Evolutionary conservation across 2,888 invertebrate species (phyloP).

Genomic region (Polyploca ridens): DNA sequence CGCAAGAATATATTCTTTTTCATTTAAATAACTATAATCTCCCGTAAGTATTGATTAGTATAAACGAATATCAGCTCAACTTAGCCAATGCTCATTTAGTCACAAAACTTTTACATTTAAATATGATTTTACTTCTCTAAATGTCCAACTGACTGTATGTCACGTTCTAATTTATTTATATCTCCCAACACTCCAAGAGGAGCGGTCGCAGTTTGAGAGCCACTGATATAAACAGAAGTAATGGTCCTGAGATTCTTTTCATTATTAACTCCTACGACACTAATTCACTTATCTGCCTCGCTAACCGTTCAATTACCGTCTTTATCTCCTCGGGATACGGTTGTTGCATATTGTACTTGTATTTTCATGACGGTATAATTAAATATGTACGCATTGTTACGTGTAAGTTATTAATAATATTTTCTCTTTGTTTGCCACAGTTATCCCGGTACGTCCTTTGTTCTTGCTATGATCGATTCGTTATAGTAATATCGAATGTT

Average conservation of each 20-base stretch:
- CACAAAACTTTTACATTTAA: too few relatives aligned
- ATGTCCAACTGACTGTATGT: background rate
- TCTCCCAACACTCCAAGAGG: too few relatives aligned
- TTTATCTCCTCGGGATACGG: slow-evolving; percentile 22
- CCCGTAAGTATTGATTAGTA: too few relatives aligned
- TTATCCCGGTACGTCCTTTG: slow-evolving; percentile 46
- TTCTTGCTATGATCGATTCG: slow-evolving; percentile 41
- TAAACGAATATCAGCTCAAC: too few relatives aligned
- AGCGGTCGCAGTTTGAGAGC: slow-evolving; percentile 2
- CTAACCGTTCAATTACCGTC: slow-evolving; percentile 20
- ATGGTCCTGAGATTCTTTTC: slow-evolving; percentile 65
- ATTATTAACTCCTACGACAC: slow-evolving; percentile 57
- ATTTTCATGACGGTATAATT: slow-evolving; percentile 18
- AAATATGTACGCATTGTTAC: slow-evolving; percentile 25
- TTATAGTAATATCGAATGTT: slow-evolving; percentile 34
- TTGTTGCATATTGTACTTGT: slow-evolving; percentile 9
- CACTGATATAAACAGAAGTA: slow-evolving; percentile 29
- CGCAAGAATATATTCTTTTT: too few relatives aligned
- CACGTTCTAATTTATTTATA: background rate
- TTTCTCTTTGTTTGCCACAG: slow-evolving; percentile 54
- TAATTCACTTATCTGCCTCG: slow-evolving; percentile 20
- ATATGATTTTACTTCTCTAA: too few relatives aligned
- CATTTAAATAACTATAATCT: too few relatives aligned
- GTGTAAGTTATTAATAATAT: slow-evolving; percentile 61
- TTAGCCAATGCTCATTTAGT: too few relatives aligned